These are phyloP conservation scores for Hydrotaea cyrtoneurina DNA, from an alignment of 2,888 invertebrate species.

Conservation along the genomic window DNA sequence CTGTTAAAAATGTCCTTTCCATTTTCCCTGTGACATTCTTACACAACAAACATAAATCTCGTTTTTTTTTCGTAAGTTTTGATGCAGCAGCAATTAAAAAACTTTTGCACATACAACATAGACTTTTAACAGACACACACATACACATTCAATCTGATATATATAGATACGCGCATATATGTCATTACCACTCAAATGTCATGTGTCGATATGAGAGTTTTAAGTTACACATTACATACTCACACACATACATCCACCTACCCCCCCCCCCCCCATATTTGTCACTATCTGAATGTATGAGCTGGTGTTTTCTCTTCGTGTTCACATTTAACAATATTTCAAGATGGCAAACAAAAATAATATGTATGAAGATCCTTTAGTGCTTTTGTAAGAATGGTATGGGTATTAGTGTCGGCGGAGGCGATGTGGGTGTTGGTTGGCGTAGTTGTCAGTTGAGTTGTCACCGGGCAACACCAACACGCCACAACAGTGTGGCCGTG, in stretches of 20 bases:
- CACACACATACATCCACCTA: neutral
- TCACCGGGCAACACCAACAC: neutral
- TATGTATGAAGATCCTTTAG: neutral
- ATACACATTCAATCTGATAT: neutral
- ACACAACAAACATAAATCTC: constrained; percentile 64
- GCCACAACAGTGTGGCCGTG: neutral
- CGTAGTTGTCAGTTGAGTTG: neutral
- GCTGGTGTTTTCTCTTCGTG: neutral
- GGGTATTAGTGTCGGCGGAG: too few species aligned
- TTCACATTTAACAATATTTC: constrained; percentile 32
- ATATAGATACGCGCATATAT: neutral
- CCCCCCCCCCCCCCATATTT: too few species aligned
- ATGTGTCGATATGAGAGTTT: constrained; percentile 59
- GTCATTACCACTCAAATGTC: constrained; percentile 57
- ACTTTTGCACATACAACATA: constrained; percentile 39
- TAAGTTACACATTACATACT: constrained; percentile 19
- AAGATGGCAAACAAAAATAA: constrained; percentile 27
- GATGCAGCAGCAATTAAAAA: constrained; percentile 62
- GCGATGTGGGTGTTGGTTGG: neutral
- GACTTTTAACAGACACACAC: neutral
- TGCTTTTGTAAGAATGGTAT: too few species aligned
- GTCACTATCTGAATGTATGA: neutral
- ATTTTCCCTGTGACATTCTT: constrained; percentile 63
- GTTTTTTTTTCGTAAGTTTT: constrained; percentile 3
- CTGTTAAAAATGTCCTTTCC: constrained; percentile 60